Base-by-base conservation (phyloP, 2,888 invertebrate species). In the Pristionchus maxplancki region DNA sequence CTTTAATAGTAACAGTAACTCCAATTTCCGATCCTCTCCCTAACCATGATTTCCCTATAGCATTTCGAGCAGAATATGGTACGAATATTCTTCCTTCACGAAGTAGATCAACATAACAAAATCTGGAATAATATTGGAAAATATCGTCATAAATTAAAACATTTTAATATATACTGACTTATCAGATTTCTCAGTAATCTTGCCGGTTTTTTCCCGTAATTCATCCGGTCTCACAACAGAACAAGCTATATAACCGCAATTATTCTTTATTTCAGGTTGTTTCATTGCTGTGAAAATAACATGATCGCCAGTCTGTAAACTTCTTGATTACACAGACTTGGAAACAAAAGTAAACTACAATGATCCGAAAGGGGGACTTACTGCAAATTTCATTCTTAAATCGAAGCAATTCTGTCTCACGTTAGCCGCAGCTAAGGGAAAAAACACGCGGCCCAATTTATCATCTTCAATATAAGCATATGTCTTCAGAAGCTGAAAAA, bases 71-170 rank as follows among this genome's bases (percentile, higher is more conserved):
- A 4, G 92, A 92, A 90, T 91, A 93, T 0, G 93, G 93, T 37
- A 92, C 91, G 89, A 93, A 93, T 20, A 93, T 90, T 64, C 90
- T 88, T 6, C 91, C 92, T 64, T 90, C 74, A 89, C 89, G 90
- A 28, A 84, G 62, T 44, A 87, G 89, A 44, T 91, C 90, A 50
- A 89, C 91, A 89, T 91, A 92, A 86, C 92, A 92, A 91, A 89
- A 92, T 89, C 92, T 91, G 71, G 40, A 91, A 85, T 62, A n/a
- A 84, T 8, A 48, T 48, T 1, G 4, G n/a, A n/a, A n/a, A n/a
- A 44, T 50, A 28, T 31, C 40, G 44, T 20, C n/a, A 62, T 62
- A 62, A 17, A 34, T 34, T 44, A 48, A 81, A n/a, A 8, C 6
- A 1, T 28, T 40, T 64, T 15, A 81, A 87, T 8, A 85, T 1